Evolutionary conservation across 2,888 invertebrate species (phyloP), one percentile per base, ranked within the genome.

Genomic region (Drosophila greeni): DNA sequence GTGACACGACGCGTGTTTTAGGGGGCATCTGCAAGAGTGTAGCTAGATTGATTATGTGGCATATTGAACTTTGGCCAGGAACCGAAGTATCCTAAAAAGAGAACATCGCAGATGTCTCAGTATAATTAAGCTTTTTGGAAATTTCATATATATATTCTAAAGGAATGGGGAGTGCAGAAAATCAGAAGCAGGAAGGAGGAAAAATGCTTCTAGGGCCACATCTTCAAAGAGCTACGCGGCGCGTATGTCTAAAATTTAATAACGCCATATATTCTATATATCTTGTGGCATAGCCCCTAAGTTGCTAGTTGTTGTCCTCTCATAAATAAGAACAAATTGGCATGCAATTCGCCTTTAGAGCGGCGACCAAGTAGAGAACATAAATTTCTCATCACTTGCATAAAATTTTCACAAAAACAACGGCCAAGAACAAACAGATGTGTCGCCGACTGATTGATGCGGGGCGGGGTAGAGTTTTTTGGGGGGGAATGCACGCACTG

Each of bases 301-400:
- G 48, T 26, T 61, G 53, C 42, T 62, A 34, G 48, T 26, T 61
- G 53, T 45, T 62, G 57, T 56, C 78, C 57, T 57, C 69, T 39
- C 83, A 80, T 85, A 79, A 79, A 79, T 85, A 85, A 81, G 66
- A 68, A 52, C 72, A 84, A 79, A 84, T 79, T 79, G 78, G 78
- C 78, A 83, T 83, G 82, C 78, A 83, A 77, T 83, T 64, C 53
- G 76, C 67, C 62, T 69, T 69, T 75, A 37, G 66, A 71, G 65
- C 66, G 68, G 61, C 74, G 57, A 64, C 52, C 66, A 64, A 79
- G 61, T 62, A 79, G 70, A 65, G 79, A 66, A 71, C 84, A 81
- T 81, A 84, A 85, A 81, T 78, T 84, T 75, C 68, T 85, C 80
- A 81, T 75, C 80, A 85, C 85, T 84, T 85, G 85, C 76, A 82